phyloP scores from a whole-genome alignment of 2,888 invertebrate species.

The Petrolisthes manimaculis region DNA sequence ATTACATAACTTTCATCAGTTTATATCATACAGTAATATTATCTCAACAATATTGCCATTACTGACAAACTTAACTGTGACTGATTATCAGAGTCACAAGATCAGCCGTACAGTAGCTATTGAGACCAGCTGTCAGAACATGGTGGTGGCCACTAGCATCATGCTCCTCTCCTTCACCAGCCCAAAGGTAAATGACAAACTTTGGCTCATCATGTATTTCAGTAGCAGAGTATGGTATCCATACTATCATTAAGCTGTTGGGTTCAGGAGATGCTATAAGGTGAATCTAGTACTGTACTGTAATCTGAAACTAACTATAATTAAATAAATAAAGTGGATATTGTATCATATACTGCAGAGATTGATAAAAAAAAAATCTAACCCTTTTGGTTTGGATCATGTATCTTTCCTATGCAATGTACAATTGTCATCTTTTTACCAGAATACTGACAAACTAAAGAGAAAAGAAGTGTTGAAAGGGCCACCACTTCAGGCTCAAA shows the following conservation, averaged over 20 bases:
- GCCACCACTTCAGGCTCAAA: too few species aligned
- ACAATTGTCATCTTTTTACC: too few species aligned
- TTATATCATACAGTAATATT: not conserved
- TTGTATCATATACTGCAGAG: too few species aligned
- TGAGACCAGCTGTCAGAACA: slow-evolving; percentile 48
- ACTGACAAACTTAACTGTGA: not conserved
- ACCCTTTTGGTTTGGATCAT: too few species aligned
- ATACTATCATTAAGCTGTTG: not conserved
- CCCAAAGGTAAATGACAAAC: slow-evolving; percentile 22
- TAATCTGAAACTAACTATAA: too few species aligned
- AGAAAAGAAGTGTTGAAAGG: too few species aligned
- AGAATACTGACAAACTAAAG: too few species aligned
- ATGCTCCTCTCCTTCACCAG: slow-evolving; percentile 46
- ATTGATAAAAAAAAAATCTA: too few species aligned
- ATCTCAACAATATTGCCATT: not conserved
- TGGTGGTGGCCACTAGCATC: slow-evolving; percentile 46
- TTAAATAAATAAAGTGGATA: too few species aligned
- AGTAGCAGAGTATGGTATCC: not conserved
- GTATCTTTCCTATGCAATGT: too few species aligned
- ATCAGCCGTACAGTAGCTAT: slow-evolving; percentile 45
- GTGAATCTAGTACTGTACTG: too few species aligned
- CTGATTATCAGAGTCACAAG: slow-evolving; percentile 35
- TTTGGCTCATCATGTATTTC: not conserved
- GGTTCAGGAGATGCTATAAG: not conserved
- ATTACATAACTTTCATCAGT: not conserved